Evolutionary conservation across 2,113 vertebrate genomes (phyloP), one percentile per base, ranked within the genome.

Genomic region (Pachycephala philippinensis): DNA sequence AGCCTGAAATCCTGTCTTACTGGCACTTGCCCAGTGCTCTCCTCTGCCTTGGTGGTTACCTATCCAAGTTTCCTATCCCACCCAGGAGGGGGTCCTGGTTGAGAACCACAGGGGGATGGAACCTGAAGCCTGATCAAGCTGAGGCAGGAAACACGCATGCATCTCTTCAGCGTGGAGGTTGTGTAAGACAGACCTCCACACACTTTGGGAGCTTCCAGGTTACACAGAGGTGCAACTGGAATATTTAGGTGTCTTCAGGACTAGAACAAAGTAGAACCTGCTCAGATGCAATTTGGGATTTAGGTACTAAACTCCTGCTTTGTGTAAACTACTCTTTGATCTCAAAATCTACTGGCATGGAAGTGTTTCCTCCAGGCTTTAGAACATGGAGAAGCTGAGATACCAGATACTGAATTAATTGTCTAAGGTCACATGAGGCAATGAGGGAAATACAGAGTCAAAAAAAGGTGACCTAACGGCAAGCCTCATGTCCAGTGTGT

Each of bases 41-140:
- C 33, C 30, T 66, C 47, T 65, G 17, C 20, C 54, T 84, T 74
- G 60, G 26, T 65, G 20, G 8, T 8, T 42, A 45, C 28, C 45
- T 60, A 42, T 8, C 7, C n/a, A 50, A 30, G 20, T 45, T 86
- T 86, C 45, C 59, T 80, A 1, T 68, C 26, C 13, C 22, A n/a
- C 7, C 24, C 39, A 47, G 54, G 8, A 89, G 9, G 1, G 24
- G 45, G 22, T 42, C 28, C 31, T 81, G 26, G 16, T 31, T 30
- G 21, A 66, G 60, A 66, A 37, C 6, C 1, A 2, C 30, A n/a
- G 1, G 0, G 50, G 28, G 13, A 45, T 53, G 40, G 31, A 24
- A 45, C 37, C 11, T 63, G 66, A 88, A 77, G 31, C 8, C 39
- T 68, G 53, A 40, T 54, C 20, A 44, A 70, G 16, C 7, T 39